Evolutionary conservation across 2,888 invertebrate genomes (phyloP), one percentile per base, ranked within the genome.

Genomic region (Sisyra nigra): DNA sequence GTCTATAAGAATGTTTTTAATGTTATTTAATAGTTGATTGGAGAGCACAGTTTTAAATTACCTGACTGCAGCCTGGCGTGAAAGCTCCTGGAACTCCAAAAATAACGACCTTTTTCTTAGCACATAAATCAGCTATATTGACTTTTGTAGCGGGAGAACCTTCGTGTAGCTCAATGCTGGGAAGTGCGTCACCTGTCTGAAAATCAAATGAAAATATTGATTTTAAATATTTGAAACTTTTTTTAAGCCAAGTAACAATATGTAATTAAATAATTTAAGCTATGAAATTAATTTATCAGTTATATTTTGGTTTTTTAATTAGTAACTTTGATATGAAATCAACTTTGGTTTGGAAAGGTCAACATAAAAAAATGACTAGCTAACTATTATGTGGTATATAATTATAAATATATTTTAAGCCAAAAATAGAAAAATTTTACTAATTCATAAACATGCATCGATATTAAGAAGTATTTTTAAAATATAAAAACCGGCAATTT

Each of bases 81-180:
- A 91, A 94, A 3, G 93, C 93, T 6, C 94, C 94, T 11, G 93
- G 93, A 8, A 94, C 91, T 15, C 81, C 93, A 58, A 94, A 89
- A 44, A 93, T 60, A 8, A 93, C 71, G 0, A 89, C 72, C 57
- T 87, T 92, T 56, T 89, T 91, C 13, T 81, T 83, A 31, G 72
- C 62, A 42, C 79, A 72, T 44, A 83, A 59, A 11, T 86, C 74
- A 2, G 70, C 66, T 33, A 83, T 66, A 60, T 84, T 87, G 4
- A 94, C 83, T 65, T 88, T 89, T 51, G 83, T 86, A 0, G 80
- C 80, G 6, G 93, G 92, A 5, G 78, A 76, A 58, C 84, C 81
- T 62, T 93, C 92, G 53, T 71, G 89, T 36, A 94, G 66, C 57
- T 86, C 85, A 32, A 80, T 74, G 15, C 65, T 65, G 1, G 93